These are phyloP conservation scores for Tenebrio molitor DNA, from an alignment of 1,140 invertebrate species.

Conservation along the genomic window DNA sequence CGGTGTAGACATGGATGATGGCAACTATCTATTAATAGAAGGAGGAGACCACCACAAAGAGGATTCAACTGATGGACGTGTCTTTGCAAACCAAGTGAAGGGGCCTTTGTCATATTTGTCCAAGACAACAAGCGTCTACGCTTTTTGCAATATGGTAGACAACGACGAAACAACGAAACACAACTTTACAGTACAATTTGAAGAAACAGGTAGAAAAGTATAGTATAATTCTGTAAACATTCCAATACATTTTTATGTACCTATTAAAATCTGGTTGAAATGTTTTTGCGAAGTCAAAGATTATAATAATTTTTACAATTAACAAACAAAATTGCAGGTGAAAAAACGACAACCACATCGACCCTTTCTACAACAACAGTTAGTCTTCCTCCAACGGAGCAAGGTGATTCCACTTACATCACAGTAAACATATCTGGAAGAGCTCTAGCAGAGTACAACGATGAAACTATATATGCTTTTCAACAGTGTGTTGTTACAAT, in stretches of 20 bases:
- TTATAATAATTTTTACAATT: too few species aligned
- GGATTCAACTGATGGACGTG: background rate
- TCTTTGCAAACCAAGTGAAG: constrained; percentile 4
- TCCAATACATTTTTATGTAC: too few species aligned
- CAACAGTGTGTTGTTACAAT: constrained; percentile 8
- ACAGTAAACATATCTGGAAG: constrained; percentile 28
- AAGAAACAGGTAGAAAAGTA: constrained; percentile 4
- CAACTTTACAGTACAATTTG: constrained; percentile 5
- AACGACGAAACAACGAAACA: too few species aligned
- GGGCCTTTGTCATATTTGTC: constrained; percentile 16
- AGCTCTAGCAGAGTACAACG: background rate
- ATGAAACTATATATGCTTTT: background rate
- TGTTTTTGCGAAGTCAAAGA: too few species aligned
- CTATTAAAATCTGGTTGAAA: too few species aligned
- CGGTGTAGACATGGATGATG: background rate
- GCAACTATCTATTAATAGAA: constrained; percentile 18
- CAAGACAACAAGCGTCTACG: too few species aligned
- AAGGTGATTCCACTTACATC: constrained; percentile 15
- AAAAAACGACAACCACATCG: constrained; percentile 4
- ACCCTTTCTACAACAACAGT: constrained; percentile 7
- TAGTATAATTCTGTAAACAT: too few species aligned
- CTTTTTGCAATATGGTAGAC: too few species aligned
- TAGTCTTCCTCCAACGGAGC: constrained; percentile 14
- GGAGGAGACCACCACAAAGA: constrained; percentile 2
- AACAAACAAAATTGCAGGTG: constrained; percentile 25